Conservation (phyloP, 2,797 vertebrate species). For the Carapus acus region DNA sequence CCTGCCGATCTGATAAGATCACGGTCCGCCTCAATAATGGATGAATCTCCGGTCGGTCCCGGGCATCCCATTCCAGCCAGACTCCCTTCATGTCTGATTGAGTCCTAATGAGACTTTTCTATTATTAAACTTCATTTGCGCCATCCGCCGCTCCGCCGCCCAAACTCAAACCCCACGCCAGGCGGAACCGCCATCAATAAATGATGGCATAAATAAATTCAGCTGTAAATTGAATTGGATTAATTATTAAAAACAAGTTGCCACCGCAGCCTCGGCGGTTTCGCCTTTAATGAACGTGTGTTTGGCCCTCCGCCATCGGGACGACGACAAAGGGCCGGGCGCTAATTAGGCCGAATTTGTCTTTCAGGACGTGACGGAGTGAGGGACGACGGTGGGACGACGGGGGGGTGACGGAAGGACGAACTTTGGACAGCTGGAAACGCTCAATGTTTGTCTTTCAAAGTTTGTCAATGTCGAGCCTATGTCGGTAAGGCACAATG, state of each 20-base stretch:
- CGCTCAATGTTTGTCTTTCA: constrained; percentile 17
- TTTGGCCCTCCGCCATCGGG: constrained; percentile 46
- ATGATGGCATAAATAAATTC: constrained; percentile 71
- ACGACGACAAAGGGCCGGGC: constrained; percentile 46
- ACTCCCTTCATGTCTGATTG: constrained; percentile 72
- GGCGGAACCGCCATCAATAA: constrained; percentile 66
- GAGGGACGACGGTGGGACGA: constrained; percentile 8
- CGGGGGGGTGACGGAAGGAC: too few species aligned
- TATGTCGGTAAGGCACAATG: too few species aligned
- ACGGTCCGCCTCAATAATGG: constrained; percentile 70
- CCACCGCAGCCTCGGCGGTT: constrained; percentile 49
- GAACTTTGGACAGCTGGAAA: constrained; percentile 8
- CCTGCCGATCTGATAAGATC: constrained; percentile 68
- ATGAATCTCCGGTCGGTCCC: constrained; percentile 63
- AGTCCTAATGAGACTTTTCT: constrained; percentile 74
- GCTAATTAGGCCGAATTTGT: constrained; percentile 39
- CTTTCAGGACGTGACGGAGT: constrained; percentile 20
- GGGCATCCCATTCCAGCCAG: constrained; percentile 54
- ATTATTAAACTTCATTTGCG: constrained; percentile 80
- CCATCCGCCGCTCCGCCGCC: constrained; percentile 50
- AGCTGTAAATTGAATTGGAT: constrained; percentile 69
- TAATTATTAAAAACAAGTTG: constrained; percentile 74
- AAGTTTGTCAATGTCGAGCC: constrained; percentile 21
- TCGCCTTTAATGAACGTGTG: constrained; percentile 57
- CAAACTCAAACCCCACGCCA: constrained; percentile 38